Conservation (phyloP, 2,797 vertebrate species). For the Aplochiton taeniatus region DNA sequence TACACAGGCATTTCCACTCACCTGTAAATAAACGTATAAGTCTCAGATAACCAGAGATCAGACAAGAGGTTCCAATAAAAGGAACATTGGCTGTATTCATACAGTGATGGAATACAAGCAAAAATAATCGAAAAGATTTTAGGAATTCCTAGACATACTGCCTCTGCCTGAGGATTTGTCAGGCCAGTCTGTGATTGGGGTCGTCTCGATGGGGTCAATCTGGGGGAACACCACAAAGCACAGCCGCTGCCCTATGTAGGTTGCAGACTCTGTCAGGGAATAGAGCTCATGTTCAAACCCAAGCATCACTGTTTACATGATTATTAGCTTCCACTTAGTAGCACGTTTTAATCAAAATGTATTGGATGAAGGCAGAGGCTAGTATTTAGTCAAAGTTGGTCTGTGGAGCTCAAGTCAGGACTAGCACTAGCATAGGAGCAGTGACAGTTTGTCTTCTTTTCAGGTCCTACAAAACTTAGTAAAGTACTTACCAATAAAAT, state of each 20-base stretch:
- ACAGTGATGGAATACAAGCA: constrained; percentile 33
- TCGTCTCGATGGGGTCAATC: constrained; percentile 71
- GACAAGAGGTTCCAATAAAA: constrained; percentile 33
- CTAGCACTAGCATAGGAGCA: no score
- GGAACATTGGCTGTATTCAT: constrained; percentile 35
- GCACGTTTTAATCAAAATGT: no score
- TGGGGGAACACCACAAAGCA: constrained; percentile 96
- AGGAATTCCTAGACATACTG: constrained; percentile 55
- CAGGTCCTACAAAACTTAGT: no score
- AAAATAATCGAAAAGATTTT: constrained; percentile 36
- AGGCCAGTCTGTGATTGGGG: constrained; percentile 62
- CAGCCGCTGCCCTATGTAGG: constrained; percentile 89
- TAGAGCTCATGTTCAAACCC: background rate
- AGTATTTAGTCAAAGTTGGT: no score
- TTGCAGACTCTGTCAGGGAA: constrained; percentile 79
- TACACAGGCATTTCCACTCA: constrained; percentile 31
- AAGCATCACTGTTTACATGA: background rate
- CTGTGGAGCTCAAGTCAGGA: no score
- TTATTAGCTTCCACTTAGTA: background rate
- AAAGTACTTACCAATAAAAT: constrained; percentile 83
- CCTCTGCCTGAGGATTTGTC: constrained; percentile 63
- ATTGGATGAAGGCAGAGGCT: no score
- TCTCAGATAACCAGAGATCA: constrained; percentile 41
- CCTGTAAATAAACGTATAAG: constrained; percentile 18
- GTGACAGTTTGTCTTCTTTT: no score